These are phyloP conservation scores for Zosterops pallidus DNA, from an alignment of 2,113 vertebrate species.

Conservation along the genomic window DNA sequence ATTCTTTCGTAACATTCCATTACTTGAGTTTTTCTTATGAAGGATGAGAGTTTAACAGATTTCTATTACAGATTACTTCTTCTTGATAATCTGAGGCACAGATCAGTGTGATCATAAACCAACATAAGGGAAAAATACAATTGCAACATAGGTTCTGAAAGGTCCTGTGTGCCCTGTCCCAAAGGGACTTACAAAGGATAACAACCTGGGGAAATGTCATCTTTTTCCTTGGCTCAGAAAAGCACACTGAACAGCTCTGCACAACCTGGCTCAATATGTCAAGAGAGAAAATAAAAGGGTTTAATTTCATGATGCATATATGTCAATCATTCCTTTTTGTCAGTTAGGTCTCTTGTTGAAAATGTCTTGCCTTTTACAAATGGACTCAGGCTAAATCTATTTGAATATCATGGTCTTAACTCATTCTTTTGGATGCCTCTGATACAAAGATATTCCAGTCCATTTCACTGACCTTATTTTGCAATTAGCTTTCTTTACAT, in stretches of 20 bases:
- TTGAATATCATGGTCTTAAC: neutral
- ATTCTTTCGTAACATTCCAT: neutral
- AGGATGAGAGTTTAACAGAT: neutral
- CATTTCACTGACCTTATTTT: conserved; percentile 7
- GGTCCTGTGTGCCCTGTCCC: neutral
- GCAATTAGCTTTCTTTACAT: conserved; percentile 7
- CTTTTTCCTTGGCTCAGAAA: neutral
- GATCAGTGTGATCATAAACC: neutral
- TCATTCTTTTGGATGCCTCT: neutral
- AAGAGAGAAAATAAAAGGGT: neutral
- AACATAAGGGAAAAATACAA: neutral
- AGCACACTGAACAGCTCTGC: neutral
- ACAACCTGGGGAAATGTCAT: neutral
- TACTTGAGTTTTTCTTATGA: neutral
- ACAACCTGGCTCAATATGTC: neutral
- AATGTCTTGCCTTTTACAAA: neutral
- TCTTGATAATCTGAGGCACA: neutral
- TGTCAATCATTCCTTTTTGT: neutral
- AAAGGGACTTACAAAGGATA: neutral
- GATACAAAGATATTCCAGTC: neutral
- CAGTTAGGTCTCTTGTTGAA: neutral
- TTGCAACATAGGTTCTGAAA: neutral
- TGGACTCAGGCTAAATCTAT: neutral
- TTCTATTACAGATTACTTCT: neutral
- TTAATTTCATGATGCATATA: neutral